A percentile compares a stretch with the other conserved stretches of the same genome.
phyloP scores from a whole-genome alignment of 1,140 invertebrate species.

The Chymomyza costata region DNA sequence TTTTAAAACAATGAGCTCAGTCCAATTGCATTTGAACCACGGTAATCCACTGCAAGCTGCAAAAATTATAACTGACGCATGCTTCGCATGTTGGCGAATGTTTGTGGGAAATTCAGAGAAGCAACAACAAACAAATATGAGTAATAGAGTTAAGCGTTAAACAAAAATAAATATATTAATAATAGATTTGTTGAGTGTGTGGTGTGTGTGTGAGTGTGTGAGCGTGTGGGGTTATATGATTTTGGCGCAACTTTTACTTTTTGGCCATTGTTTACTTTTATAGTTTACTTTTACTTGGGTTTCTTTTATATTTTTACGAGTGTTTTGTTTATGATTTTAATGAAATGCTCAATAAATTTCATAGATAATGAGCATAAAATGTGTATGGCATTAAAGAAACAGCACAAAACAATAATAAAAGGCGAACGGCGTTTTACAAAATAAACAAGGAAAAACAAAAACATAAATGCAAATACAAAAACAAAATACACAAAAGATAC shows the following conservation, averaged over 20 bases:
- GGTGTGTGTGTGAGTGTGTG: background rate
- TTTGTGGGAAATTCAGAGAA: no score
- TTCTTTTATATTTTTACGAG: conserved; percentile 3
- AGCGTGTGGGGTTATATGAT: conserved; percentile 25
- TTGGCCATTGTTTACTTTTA: conserved; percentile 38
- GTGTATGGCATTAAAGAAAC: conserved; percentile 35
- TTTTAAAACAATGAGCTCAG: no score
- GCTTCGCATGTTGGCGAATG: conserved; percentile 9
- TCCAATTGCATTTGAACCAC: conserved; percentile 31
- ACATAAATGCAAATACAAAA: conserved; percentile 22
- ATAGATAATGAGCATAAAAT: conserved; percentile 17
- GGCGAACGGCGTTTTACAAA: conserved; percentile 31
- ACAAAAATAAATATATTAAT: no score
- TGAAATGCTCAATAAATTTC: conserved; percentile 46
- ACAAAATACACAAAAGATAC: conserved; percentile 31
- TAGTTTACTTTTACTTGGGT: conserved; percentile 36
- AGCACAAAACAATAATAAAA: conserved; percentile 27
- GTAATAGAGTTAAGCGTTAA: no score
- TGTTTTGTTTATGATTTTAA: conserved; percentile 37
- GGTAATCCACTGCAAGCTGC: conserved; percentile 25
- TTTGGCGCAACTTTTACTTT: conserved; percentile 57
- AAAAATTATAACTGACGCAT: conserved; percentile 25
- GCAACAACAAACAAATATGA: no score
- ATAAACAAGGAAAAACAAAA: conserved; percentile 24
- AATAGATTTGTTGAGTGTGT: no score